phyloP scores from a whole-genome alignment of 2,113 vertebrate species.

The Bostrychus sinensis region DNA sequence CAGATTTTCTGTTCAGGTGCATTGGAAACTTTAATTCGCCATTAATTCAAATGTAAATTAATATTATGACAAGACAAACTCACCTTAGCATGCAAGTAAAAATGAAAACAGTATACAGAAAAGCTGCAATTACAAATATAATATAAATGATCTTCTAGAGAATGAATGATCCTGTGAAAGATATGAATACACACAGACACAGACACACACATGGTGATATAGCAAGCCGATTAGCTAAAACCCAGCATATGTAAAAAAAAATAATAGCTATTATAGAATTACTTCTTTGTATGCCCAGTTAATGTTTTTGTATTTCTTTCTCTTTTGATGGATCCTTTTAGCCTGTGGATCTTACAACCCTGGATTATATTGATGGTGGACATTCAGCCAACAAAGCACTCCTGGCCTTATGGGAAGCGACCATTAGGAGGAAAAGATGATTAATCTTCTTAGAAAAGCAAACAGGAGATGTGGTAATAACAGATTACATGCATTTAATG shows the following conservation, averaged over 20 bases:
- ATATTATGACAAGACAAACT: no score
- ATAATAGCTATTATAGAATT: constrained; percentile 47
- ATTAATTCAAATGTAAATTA: no score
- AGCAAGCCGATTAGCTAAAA: constrained; percentile 71
- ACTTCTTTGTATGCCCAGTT: constrained; percentile 48
- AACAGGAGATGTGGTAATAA: constrained; percentile 62
- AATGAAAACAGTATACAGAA: no score
- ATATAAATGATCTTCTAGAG: constrained; percentile 20
- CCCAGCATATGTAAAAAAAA: constrained; percentile 65
- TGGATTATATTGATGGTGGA: constrained; percentile 63
- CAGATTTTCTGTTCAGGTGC: neutral
- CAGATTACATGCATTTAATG: constrained; percentile 72
- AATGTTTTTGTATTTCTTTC: constrained; percentile 45
- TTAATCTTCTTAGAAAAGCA: constrained; percentile 68
- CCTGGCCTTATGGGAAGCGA: constrained; percentile 40
- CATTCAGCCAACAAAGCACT: constrained; percentile 69
- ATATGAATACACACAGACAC: neutral
- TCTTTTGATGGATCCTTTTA: constrained; percentile 53
- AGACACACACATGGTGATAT: neutral
- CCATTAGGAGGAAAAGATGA: constrained; percentile 50
- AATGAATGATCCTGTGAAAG: no score
- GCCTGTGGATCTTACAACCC: constrained; percentile 23
- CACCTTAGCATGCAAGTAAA: no score
- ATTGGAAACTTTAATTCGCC: no score
- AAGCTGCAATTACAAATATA: neutral